Base-by-base conservation (phyloP, 1,140 invertebrate species). In the Agrilus planipennis region DNA sequence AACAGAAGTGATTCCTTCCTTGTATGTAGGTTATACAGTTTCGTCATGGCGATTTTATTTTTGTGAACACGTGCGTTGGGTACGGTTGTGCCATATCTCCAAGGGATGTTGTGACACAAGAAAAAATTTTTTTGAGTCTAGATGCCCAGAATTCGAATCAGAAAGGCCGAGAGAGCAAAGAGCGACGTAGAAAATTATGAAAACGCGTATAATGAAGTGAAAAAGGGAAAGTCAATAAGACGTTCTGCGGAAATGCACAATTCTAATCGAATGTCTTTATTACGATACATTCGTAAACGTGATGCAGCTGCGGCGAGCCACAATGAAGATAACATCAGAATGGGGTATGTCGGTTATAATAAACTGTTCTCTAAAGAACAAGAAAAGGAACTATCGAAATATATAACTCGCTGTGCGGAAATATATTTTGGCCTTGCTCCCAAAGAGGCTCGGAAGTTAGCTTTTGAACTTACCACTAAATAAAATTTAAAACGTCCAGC, bases 401-500 rank as follows among this genome's bases (percentile, higher is more conserved):
- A 42, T 47, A 41, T 59, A 10, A 51, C 47, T 19, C 16, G 44
- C 39, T 53, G 43, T 44, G 49, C 54, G 7, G 52, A 54, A 37
- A 51, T 60, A 40, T 62, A 60, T 50, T 63, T 55, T 48, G 59
- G 59, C 0, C 51, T 61, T 11, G 21, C 54, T 43, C 39, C 34
- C 35, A 62, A 51, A 41, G 60, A 64, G 10, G 49, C 65, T 14
- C 45, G 49, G 18, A 56, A 58, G 45, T 49, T 67, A 35, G 64
- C 63, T 16, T 65, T 52, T 44, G 50, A 64, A 46, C 47, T 60
- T 19, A 47, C 57, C 7, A 32, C 46, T 16, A 55, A 53, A 38
- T 57, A 61, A 42, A 44, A 55, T 5, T 50, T 60, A 45, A 41
- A 39, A 23, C 27, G 42, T 40, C 65, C 63, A 44, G 5, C 10